Evolutionary conservation across 1,140 invertebrate species (phyloP).

Genomic region (Telenomus remus): DNA sequence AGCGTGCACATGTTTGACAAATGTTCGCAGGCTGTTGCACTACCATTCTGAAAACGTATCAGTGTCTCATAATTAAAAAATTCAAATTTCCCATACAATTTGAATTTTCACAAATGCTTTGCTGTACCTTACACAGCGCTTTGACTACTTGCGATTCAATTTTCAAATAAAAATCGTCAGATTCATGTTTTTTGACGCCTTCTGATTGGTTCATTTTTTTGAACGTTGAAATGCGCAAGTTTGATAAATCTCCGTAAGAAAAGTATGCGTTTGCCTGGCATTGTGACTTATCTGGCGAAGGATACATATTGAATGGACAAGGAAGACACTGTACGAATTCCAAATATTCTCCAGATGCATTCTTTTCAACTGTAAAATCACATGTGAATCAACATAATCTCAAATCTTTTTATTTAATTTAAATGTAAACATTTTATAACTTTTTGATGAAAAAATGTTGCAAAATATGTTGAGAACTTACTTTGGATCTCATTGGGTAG

Average conservation of each 20-base stretch:
- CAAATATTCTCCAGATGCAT: conserved; percentile 68
- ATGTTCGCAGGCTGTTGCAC: conserved; percentile 79
- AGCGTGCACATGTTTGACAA: conserved; percentile 83
- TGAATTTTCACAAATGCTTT: conserved; percentile 15
- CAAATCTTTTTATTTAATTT: too few relatives aligned
- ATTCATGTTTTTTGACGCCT: conserved; percentile 67
- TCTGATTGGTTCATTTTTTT: conserved; percentile 65
- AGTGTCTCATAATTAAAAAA: conserved; percentile 58
- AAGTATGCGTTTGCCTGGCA: conserved; percentile 72
- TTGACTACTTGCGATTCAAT: conserved; percentile 72
- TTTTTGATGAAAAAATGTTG: too few relatives aligned
- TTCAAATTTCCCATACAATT: too few relatives aligned
- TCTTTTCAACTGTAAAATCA: conserved; percentile 69
- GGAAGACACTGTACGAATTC: conserved; percentile 68
- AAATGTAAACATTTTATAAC: too few relatives aligned
- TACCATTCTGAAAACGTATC: conserved; percentile 74
- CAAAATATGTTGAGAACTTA: conserved; percentile 42
- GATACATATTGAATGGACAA: conserved; percentile 71
- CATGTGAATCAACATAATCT: too few relatives aligned
- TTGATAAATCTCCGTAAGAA: conserved; percentile 52
- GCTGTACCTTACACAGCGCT: conserved; percentile 77
- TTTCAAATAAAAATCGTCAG: conserved; percentile 75
- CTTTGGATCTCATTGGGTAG: conserved; percentile 66
- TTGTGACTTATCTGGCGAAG: conserved; percentile 64
- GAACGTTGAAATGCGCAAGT: conserved; percentile 70